These are phyloP conservation scores for Ascaphus truei DNA, from an alignment of 2,113 vertebrate genomes.

Conservation along the genomic window DNA sequence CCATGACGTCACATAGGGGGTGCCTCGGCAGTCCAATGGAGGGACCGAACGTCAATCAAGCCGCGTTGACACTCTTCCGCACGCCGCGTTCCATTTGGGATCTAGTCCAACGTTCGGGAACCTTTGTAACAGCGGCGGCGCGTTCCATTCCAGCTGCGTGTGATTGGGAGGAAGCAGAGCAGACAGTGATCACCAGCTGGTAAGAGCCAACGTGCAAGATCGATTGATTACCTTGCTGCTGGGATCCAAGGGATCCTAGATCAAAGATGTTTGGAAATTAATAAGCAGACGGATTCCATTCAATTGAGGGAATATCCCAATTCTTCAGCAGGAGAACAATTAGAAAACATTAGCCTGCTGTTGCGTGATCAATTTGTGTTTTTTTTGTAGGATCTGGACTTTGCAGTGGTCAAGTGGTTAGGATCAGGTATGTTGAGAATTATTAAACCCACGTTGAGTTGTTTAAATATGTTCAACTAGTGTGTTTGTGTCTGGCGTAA, in stretches of 20 bases:
- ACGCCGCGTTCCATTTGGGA: not conserved
- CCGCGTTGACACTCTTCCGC: not conserved
- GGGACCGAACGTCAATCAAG: not conserved
- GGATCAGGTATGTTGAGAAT: no score
- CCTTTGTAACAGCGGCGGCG: not conserved
- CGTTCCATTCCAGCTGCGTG: not conserved
- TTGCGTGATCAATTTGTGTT: no score
- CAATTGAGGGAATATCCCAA: no score
- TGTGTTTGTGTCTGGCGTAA: no score
- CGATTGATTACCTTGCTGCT: not conserved
- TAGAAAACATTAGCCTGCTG: no score
- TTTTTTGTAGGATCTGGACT: no score
- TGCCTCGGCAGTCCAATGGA: not conserved
- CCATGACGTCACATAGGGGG: not conserved
- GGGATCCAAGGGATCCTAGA: not conserved
- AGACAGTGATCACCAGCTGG: not conserved
- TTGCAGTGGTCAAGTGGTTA: no score
- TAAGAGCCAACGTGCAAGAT: not conserved
- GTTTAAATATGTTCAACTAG: no score
- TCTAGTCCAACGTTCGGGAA: slow-evolving; percentile 4
- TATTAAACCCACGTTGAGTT: no score
- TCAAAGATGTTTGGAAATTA: no score
- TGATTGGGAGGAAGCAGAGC: not conserved
- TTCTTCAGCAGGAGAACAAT: no score
- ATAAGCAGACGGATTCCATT: no score